Evolutionary conservation across 2,113 vertebrate species (phyloP).

Genomic region (Cygnus buccinator): DNA sequence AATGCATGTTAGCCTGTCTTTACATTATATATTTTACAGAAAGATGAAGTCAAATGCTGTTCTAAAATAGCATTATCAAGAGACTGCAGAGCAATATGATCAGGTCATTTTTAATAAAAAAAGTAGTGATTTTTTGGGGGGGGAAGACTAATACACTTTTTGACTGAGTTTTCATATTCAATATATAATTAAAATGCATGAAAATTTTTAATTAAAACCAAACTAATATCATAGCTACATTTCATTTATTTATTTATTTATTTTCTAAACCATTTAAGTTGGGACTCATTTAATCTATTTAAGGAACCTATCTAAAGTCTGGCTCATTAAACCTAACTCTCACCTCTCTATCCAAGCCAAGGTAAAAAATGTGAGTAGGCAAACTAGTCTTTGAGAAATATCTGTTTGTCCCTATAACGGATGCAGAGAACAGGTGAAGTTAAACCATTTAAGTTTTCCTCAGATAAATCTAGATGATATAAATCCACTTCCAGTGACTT

Average conservation of each 20-base stretch:
- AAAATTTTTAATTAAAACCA: neutral
- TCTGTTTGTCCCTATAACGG: neutral
- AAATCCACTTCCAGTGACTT: neutral
- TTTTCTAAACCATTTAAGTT: neutral
- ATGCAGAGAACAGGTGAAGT: neutral
- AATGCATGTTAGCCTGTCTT: neutral
- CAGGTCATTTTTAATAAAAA: neutral
- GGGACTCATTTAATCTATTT: neutral
- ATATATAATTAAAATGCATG: neutral
- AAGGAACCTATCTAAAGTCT: neutral
- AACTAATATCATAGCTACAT: neutral
- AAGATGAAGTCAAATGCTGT: neutral
- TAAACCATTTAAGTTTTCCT: neutral
- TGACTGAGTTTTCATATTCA: neutral
- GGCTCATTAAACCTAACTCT: neutral
- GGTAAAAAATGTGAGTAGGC: neutral
- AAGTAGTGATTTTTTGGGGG: neutral
- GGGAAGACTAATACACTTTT: neutral
- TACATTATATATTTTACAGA: neutral
- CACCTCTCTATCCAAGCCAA: neutral
- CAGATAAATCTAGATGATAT: neutral
- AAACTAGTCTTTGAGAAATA: neutral
- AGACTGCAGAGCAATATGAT: neutral
- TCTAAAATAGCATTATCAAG: neutral
- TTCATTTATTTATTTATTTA: neutral